phyloP scores from a whole-genome alignment of 2,888 invertebrate genomes.

The Tipula unca region DNA sequence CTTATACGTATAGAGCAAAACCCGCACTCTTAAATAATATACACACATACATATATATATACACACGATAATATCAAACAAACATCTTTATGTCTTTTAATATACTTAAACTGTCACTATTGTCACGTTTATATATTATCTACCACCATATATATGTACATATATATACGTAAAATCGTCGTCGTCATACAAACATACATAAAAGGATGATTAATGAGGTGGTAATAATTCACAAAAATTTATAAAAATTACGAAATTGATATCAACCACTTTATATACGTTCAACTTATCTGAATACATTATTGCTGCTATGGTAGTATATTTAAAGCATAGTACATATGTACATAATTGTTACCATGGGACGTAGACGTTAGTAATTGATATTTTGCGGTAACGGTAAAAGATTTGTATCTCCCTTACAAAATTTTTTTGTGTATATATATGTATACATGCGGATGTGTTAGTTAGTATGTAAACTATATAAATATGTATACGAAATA shows the following conservation, averaged over 20 bases:
- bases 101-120: neutral
- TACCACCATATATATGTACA: too few species aligned
- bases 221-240: neutral
- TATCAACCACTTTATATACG: neutral
- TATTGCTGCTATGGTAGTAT: neutral
- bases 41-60: neutral
- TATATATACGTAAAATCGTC: neutral
- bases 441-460: neutral
- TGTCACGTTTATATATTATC: neutral
- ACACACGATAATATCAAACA: neutral
- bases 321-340: neutral
- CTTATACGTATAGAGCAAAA: neutral
- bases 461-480: neutral
- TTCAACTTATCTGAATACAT: neutral
- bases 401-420: neutral
- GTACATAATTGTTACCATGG: neutral
- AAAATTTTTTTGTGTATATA: too few species aligned
- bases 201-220: neutral
- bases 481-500: too few species aligned
- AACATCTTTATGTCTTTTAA: neutral
- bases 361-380: neutral
- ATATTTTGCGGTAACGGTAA: neutral
- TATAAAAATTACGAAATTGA: neutral
- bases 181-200: neutral
- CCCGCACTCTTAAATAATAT: too few species aligned